Evolutionary conservation across 2,888 invertebrate species (phyloP).

Genomic region (Heliconius sara): DNA sequence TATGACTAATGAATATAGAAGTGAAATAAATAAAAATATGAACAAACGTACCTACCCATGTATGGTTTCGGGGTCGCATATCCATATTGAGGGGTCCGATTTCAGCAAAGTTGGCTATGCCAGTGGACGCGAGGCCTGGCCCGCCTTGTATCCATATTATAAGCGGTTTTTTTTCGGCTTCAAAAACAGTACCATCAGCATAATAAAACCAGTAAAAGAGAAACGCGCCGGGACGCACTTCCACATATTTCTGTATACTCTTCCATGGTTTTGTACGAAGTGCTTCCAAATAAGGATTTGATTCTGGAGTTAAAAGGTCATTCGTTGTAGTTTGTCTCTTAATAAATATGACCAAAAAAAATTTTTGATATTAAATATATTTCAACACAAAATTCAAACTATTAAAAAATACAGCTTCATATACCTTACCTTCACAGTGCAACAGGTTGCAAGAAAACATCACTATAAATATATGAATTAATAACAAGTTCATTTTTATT

Average conservation of each 20-base stretch:
- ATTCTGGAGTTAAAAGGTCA: constrained; percentile 46
- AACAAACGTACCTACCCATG: constrained; percentile 86
- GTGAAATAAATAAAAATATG: background rate
- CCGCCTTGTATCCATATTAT: constrained; percentile 96
- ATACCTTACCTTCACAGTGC: constrained; percentile 51
- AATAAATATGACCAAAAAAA: background rate
- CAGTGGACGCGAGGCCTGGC: constrained; percentile 92
- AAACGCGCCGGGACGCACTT: constrained; percentile 89
- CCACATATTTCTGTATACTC: constrained; percentile 88
- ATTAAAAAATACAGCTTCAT: constrained; percentile 7
- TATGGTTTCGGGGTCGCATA: constrained; percentile 86
- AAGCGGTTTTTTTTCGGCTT: constrained; percentile 85
- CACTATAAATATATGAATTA: constrained; percentile 36
- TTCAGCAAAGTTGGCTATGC: constrained; percentile 93
- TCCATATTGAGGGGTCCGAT: constrained; percentile 89
- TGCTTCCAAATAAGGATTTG: constrained; percentile 66
- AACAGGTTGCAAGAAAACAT: constrained; percentile 40
- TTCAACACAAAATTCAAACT: constrained; percentile 9
- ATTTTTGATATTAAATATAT: background rate
- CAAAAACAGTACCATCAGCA: constrained; percentile 85
- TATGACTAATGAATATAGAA: constrained; percentile 8
- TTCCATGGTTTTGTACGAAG: constrained; percentile 59
- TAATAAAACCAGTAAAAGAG: constrained; percentile 96
- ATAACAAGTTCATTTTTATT: constrained; percentile 52
- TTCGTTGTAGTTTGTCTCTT: background rate